These are phyloP conservation scores for Pangasius larnaudii DNA, from an alignment of 2,797 vertebrate genomes.

Conservation along the genomic window DNA sequence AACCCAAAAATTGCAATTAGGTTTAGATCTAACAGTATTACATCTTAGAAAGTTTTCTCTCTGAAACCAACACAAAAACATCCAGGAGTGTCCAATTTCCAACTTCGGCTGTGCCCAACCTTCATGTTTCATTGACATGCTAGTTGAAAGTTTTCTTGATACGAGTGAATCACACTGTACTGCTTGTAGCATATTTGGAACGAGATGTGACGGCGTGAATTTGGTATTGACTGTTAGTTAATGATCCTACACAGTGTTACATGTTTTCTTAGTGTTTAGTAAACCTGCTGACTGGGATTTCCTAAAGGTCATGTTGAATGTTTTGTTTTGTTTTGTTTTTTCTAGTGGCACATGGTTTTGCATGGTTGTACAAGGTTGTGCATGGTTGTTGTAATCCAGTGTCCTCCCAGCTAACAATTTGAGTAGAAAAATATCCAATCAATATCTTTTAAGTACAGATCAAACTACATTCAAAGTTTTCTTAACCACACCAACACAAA, in stretches of 20 bases:
- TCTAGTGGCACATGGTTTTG: background rate
- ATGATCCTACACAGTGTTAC: background rate
- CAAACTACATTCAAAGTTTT: constrained; percentile 8
- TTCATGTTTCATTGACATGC: background rate
- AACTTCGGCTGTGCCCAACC: background rate
- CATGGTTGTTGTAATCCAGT: background rate
- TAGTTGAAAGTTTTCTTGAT: background rate
- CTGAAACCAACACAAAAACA: background rate
- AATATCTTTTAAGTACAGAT: background rate
- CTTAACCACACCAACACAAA: background rate
- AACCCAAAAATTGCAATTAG: background rate
- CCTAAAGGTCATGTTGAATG: background rate
- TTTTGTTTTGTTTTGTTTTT: background rate
- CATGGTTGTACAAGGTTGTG: background rate
- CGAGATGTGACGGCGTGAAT: background rate
- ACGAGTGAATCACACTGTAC: background rate
- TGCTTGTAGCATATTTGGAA: background rate
- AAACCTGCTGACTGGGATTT: background rate
- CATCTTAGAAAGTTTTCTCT: background rate
- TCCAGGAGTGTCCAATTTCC: background rate
- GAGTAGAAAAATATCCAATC: background rate
- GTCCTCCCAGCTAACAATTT: background rate
- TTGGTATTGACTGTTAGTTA: background rate
- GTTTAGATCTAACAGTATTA: background rate
- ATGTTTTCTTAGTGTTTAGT: background rate